phyloP scores from a whole-genome alignment of 92 coral and sea anemone genomes.

The Siderastrea radians region DNA sequence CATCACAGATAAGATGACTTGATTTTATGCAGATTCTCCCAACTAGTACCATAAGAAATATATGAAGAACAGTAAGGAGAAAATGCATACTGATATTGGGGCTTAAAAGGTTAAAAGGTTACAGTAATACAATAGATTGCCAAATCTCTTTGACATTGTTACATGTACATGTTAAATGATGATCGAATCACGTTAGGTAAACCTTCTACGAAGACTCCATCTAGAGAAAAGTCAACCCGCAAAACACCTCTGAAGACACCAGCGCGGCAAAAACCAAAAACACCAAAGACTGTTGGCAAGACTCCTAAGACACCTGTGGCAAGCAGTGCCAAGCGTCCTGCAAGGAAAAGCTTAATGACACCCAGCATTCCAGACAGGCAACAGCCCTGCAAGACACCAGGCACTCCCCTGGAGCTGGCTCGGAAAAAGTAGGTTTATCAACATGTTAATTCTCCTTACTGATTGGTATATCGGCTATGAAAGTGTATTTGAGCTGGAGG shows the following conservation, averaged over 20 bases:
- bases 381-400: constrained; percentile 93
- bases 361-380: constrained; percentile 94
- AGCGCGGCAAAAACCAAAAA: constrained; percentile 34
- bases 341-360: constrained; percentile 63
- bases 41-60: too few species aligned
- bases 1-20: too few species aligned
- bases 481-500: too few species aligned
- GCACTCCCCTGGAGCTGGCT: constrained; percentile 90
- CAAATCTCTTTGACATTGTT: too few species aligned
- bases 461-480: not conserved
- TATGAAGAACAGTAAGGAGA: too few species aligned
- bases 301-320: constrained; percentile 47
- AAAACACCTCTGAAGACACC: constrained; percentile 35
- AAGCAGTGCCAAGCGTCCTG: constrained; percentile 34
- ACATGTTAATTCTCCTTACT: not conserved
- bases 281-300: constrained; percentile 34
- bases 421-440: constrained; percentile 82
- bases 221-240: constrained; percentile 32
- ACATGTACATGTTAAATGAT: too few species aligned
- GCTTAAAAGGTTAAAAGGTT: too few species aligned
- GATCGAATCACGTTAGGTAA: not conserved
- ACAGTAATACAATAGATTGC: too few species aligned
- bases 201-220: constrained; percentile 38
- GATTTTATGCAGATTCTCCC: too few species aligned
- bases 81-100: too few species aligned